Percentiles rank a stretch among this genome's conserved stretches.
Conservation (phyloP, 92 coral and sea anemone species). For the Ricordea florida region DNA sequence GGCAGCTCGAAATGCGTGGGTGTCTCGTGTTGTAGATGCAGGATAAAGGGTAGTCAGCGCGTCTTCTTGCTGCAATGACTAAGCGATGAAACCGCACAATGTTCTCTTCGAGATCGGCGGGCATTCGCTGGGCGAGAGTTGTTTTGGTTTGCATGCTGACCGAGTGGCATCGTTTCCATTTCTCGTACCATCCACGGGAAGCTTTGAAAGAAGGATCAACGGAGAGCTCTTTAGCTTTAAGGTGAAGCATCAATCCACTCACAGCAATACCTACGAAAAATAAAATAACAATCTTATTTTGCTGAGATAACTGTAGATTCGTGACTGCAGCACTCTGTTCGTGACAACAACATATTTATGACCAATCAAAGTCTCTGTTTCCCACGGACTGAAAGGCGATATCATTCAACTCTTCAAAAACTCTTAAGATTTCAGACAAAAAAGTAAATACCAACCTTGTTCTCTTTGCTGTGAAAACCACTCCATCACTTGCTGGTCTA, state of each 20-base stretch:
- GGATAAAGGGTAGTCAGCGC: not conserved
- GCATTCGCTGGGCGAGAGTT: constrained; percentile 40
- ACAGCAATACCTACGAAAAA: constrained; percentile 9
- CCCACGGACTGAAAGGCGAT: too few species aligned
- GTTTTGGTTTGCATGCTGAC: constrained; percentile 10
- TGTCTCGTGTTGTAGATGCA: constrained; percentile 13
- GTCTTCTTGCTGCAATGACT: constrained; percentile 3
- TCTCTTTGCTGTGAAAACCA: too few species aligned
- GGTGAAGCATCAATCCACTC: constrained; percentile 6
- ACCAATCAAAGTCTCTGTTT: too few species aligned
- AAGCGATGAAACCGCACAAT: constrained; percentile 26
- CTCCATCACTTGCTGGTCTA: too few species aligned
- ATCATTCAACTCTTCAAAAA: too few species aligned
- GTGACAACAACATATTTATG: too few species aligned
- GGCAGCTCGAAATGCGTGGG: constrained; percentile 2
- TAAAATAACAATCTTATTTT: too few species aligned
- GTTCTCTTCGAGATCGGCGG: constrained; percentile 29
- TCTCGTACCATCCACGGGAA: constrained; percentile 22
- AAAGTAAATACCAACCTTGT: too few species aligned
- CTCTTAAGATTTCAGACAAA: too few species aligned
- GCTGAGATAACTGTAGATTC: too few species aligned
- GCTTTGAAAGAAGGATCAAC: constrained; percentile 10
- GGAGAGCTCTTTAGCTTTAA: constrained; percentile 3
- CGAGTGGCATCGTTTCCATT: constrained; percentile 14
- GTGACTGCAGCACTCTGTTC: too few species aligned